These are phyloP conservation scores for Meriones psammophilus DNA, from an alignment of 2,797 vertebrate genomes.

Conservation along the genomic window DNA sequence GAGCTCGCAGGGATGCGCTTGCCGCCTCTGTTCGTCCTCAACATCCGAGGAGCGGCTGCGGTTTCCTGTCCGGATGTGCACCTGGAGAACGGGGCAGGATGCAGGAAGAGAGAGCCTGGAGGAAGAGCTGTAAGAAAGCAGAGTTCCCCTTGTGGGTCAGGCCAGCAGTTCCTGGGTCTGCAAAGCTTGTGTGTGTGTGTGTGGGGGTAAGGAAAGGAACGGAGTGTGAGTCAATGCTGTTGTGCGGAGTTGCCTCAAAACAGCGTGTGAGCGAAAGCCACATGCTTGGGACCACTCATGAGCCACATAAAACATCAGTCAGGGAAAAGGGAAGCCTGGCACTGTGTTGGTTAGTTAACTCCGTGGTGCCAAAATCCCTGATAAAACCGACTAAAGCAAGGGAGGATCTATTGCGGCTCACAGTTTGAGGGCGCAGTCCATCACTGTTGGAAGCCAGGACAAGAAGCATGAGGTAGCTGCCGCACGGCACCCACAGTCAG, in stretches of 20 bases:
- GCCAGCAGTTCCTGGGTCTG: not conserved
- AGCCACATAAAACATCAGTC: no score
- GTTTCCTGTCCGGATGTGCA: slow-evolving; percentile 71
- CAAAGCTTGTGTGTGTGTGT: not conserved
- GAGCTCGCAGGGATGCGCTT: fast-evolving
- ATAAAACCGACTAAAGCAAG: not conserved
- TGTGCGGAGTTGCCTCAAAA: not conserved
- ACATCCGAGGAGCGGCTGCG: slow-evolving; percentile 61
- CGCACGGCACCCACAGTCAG: not conserved
- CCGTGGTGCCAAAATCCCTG: not conserved
- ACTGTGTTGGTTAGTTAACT: not conserved
- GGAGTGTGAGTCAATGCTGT: not conserved
- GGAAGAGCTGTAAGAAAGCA: not conserved
- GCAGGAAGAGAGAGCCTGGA: not conserved
- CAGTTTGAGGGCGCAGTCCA: not conserved
- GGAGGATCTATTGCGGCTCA: not conserved
- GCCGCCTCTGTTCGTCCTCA: not conserved
- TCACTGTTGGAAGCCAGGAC: not conserved
- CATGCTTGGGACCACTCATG: not conserved
- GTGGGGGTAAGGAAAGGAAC: no score
- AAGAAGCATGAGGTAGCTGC: not conserved
- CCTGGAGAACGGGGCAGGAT: not conserved
- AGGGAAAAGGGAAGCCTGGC: fast-evolving
- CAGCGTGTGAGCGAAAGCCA: not conserved
- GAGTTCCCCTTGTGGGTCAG: fast-evolving